These are phyloP conservation scores for Theretra japonica DNA, from an alignment of 2,888 invertebrate genomes.

Conservation along the genomic window DNA sequence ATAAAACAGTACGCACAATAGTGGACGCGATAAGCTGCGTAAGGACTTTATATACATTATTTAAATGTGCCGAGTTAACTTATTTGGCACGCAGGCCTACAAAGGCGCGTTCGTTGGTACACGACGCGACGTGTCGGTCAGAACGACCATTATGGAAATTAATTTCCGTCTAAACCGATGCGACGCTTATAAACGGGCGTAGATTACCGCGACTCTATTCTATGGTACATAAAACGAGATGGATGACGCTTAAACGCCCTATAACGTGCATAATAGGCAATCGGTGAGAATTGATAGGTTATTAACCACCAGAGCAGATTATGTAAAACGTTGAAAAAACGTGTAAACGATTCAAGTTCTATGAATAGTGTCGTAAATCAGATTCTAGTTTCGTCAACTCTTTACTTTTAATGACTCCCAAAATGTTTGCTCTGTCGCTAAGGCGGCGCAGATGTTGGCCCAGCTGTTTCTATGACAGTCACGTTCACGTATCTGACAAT, in stretches of 20 bases:
- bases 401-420: constrained; percentile 59
- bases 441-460: constrained; percentile 63
- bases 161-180: constrained; percentile 52
- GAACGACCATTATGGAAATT: constrained; percentile 52
- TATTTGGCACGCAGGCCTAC: constrained; percentile 34
- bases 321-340: constrained; percentile 11
- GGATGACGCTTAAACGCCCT: constrained; percentile 39
- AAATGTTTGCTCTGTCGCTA: constrained; percentile 47
- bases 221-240: constrained; percentile 41
- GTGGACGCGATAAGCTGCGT: constrained; percentile 36
- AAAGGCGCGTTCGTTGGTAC: constrained; percentile 34
- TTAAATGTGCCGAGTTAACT: constrained; percentile 34
- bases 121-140: constrained; percentile 44
- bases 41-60: constrained; percentile 36
- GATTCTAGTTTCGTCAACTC: constrained; percentile 60
- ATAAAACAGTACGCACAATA: constrained; percentile 32
- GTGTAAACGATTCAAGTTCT: constrained; percentile 36
- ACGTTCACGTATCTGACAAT: constrained; percentile 75
- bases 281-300: constrained; percentile 33
- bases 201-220: constrained; percentile 40
- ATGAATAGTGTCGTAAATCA: constrained; percentile 59
- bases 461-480: constrained; percentile 83
- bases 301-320: constrained; percentile 9
- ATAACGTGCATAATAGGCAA: constrained; percentile 28
- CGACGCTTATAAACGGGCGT: constrained; percentile 43